phyloP scores from a whole-genome alignment of 1,140 invertebrate species.

The Lordiphosa collinella region DNA sequence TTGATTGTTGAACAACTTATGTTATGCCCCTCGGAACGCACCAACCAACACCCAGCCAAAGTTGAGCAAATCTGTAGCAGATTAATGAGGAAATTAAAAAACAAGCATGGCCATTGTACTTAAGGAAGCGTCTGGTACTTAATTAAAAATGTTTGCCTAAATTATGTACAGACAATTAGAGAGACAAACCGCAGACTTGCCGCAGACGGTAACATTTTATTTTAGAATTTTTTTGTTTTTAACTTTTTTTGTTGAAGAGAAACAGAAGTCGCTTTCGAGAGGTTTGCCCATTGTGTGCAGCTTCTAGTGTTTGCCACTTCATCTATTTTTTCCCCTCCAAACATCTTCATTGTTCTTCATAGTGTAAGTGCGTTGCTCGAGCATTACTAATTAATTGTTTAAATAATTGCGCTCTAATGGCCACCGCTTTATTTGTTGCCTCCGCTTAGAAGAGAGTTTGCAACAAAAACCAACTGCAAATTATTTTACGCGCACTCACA shows the following conservation, averaged over 20 bases:
- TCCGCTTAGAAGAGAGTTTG: conserved; percentile 46
- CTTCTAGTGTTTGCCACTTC: conserved; percentile 27
- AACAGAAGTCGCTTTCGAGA: conserved; percentile 25
- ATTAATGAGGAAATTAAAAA: conserved; percentile 43
- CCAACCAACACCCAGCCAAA: conserved; percentile 13
- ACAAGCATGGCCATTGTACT: conserved; percentile 25
- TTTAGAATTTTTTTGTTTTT: conserved; percentile 28
- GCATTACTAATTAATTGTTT: conserved; percentile 69
- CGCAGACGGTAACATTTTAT: conserved; percentile 28
- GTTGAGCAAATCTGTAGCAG: conserved; percentile 32
- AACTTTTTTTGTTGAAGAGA: conserved; percentile 29
- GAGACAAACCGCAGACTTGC: conserved; percentile 29
- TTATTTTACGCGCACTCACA: conserved; percentile 62
- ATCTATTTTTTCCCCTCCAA: conserved; percentile 29
- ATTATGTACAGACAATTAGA: conserved; percentile 67
- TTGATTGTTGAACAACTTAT: conserved; percentile 12
- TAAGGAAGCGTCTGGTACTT: conserved; percentile 31
- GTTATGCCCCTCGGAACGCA: conserved; percentile 1
- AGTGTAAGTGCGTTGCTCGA: conserved; percentile 38
- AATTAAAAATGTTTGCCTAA: conserved; percentile 58
- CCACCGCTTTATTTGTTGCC: conserved; percentile 37
- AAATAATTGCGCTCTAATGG: conserved; percentile 63
- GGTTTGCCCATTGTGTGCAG: conserved; percentile 15
- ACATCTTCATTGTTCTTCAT: conserved; percentile 31
- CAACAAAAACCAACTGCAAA: conserved; percentile 29